Percentiles rank a stretch among this genome's conserved stretches.
Evolutionary conservation across 23 tunicate genomes (phyloP).

Genomic region (Aplidium turbinatum): DNA sequence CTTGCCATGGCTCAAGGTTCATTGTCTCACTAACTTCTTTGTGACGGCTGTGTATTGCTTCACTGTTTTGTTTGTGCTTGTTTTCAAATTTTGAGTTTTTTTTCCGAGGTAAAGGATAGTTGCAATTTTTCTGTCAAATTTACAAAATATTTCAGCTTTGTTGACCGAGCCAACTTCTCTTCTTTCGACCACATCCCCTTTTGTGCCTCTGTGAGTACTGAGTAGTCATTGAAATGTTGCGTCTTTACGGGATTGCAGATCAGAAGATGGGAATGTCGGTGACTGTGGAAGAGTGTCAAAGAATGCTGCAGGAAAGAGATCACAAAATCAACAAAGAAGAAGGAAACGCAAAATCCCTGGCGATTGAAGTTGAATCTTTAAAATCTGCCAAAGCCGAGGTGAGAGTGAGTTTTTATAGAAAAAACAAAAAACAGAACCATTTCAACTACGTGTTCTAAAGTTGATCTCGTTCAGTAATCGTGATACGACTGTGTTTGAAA

Average conservation of each 20-base stretch:
- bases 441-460: background rate
- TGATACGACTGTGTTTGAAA: background rate
- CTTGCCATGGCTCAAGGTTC: conserved; percentile 84
- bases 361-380: conserved; percentile 63
- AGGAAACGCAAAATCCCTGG: conserved; percentile 41
- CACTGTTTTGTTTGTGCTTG: background rate
- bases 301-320: conserved; percentile 59
- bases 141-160: too few relatives aligned
- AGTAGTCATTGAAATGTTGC: too few relatives aligned
- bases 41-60: too few relatives aligned
- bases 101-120: too few relatives aligned
- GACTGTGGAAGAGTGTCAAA: conserved; percentile 77
- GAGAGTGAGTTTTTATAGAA: background rate
- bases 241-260: too few relatives aligned
- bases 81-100: too few relatives aligned
- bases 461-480: background rate
- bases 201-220: too few relatives aligned
- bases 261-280: conserved; percentile 63
- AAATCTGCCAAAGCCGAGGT: conserved; percentile 73
- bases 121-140: too few relatives aligned
- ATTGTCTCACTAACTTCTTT: background rate
- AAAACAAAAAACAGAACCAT: background rate
- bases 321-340: conserved; percentile 50
- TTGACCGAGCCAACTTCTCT: too few relatives aligned
- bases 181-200: too few relatives aligned